Conservation (phyloP, 2,797 vertebrate species). For the Carduelis carduelis region DNA sequence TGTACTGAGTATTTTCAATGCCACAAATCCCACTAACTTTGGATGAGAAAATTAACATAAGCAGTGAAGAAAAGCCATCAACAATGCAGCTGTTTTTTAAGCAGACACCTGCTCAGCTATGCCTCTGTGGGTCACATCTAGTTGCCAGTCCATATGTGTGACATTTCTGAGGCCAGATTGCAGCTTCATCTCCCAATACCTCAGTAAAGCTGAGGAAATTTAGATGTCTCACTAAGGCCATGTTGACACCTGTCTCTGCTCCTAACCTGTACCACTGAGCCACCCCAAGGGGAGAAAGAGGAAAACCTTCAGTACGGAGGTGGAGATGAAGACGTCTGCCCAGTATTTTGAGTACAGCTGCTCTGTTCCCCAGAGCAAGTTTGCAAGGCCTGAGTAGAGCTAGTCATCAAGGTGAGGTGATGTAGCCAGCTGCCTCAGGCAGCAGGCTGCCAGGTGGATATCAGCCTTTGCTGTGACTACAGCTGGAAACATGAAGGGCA, state of each 20-base stretch:
- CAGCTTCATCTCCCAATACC: not conserved
- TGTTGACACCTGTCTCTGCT: slow-evolving; percentile 29
- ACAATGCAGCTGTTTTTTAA: slow-evolving; percentile 13
- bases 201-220: slow-evolving; percentile 2
- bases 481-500: not conserved
- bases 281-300: not conserved
- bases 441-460: not conserved
- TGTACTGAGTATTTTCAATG: not conserved
- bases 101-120: slow-evolving; percentile 10
- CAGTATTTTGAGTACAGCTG: slow-evolving; percentile 13
- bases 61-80: not conserved
- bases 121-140: slow-evolving; percentile 26
- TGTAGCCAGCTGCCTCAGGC: slow-evolving; percentile 19
- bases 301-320: not conserved
- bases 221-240: not conserved
- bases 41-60: not conserved
- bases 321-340: not conserved
- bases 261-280: not conserved
- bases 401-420: slow-evolving; percentile 6
- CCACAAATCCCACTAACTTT: not conserved
- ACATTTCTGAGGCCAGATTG: slow-evolving; percentile 42
- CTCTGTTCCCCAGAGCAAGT: slow-evolving; percentile 6
- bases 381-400: not conserved
- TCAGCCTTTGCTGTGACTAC: not conserved
- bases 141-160: slow-evolving; percentile 36